Conservation (phyloP, 2,888 invertebrate genomes). For the Nemotelus nigrinus region DNA sequence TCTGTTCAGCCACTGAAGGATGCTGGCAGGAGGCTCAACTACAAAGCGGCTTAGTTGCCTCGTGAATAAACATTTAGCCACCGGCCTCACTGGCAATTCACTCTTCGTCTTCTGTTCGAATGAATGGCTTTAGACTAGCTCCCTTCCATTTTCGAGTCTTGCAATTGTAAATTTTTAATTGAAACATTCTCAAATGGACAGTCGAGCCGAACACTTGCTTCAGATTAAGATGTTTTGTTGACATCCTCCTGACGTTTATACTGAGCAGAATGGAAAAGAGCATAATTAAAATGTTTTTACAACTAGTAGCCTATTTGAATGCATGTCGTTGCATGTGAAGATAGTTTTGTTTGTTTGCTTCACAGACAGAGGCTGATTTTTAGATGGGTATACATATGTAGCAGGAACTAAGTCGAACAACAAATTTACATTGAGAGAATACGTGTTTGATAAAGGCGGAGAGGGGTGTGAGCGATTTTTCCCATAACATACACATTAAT, state of each 20-base stretch:
- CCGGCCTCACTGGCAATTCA: slow-evolving; percentile 18
- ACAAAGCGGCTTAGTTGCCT: slow-evolving; percentile 26
- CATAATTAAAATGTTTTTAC: slow-evolving; percentile 19
- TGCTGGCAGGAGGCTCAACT: background rate
- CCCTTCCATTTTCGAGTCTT: background rate
- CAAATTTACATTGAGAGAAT: too few relatives aligned
- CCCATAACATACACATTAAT: too few relatives aligned
- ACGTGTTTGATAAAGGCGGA: too few relatives aligned
- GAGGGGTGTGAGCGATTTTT: too few relatives aligned
- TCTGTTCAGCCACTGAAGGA: background rate
- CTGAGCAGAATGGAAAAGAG: background rate
- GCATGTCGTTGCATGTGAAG: too few relatives aligned
- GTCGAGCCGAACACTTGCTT: slow-evolving; percentile 8
- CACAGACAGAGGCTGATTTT: too few relatives aligned
- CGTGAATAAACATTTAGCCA: slow-evolving; percentile 38
- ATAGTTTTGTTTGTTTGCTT: too few relatives aligned
- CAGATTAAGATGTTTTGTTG: slow-evolving; percentile 23
- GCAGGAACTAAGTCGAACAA: too few relatives aligned
- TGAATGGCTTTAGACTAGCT: background rate
- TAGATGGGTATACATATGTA: too few relatives aligned
- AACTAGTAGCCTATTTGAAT: too few relatives aligned
- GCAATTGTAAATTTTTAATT: slow-evolving; percentile 42
- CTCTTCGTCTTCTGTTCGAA: background rate
- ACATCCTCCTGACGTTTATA: background rate
- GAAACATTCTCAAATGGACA: slow-evolving; percentile 34